Conservation (phyloP, 2,888 invertebrate species). For the Mythimna loreyi region DNA sequence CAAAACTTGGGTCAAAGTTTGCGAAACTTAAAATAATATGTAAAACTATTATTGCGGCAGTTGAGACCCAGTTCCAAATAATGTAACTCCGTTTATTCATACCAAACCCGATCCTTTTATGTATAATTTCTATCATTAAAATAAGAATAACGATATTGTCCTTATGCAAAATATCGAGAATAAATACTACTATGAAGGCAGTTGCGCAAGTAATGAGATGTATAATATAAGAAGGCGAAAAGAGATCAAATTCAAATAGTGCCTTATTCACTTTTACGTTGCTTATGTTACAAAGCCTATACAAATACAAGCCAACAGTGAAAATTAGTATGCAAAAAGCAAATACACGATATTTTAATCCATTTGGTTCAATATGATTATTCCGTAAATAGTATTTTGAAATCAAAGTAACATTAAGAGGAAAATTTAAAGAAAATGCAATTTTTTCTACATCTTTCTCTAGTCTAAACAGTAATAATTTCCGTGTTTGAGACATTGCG, state of each 20-base stretch:
- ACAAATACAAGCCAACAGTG: background rate
- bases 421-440: background rate
- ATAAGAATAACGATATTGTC: constrained; percentile 11
- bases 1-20: background rate
- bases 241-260: background rate
- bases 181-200: constrained; percentile 10
- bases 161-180: background rate
- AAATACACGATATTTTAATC: background rate
- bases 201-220: background rate
- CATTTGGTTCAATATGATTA: background rate
- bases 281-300: background rate
- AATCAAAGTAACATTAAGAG: background rate
- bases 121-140: constrained; percentile 17
- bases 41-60: background rate
- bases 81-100: constrained; percentile 1
- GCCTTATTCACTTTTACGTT: background rate
- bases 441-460: background rate
- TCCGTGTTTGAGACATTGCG: background rate
- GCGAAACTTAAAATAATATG: background rate
- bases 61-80: constrained; percentile 13
- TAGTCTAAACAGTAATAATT: background rate
- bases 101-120: background rate
- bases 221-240: background rate
- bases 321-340: background rate
- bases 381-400: background rate